Percentiles rank a stretch among this genome's conserved stretches.
phyloP scores from a whole-genome alignment of 2,113 vertebrate species.

The Gallinago undulata region DNA sequence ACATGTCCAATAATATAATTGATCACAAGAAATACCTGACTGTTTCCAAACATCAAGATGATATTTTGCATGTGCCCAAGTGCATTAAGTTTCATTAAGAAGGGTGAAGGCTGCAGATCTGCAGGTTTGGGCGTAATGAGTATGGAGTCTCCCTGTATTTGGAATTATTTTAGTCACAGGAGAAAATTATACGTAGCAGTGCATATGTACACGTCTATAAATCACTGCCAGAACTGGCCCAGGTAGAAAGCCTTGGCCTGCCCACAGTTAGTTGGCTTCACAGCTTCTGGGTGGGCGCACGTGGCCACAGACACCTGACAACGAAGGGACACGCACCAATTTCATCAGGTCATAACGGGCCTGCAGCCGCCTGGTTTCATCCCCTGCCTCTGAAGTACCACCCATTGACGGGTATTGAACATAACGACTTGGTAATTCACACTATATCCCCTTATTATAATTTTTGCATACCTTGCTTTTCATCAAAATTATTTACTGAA shows the following conservation, averaged over 20 bases:
- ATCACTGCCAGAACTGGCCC: not conserved
- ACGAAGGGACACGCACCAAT: not conserved
- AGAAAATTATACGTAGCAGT: not conserved
- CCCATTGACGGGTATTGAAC: constrained; percentile 21
- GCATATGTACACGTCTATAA: fast-evolving
- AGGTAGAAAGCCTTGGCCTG: not conserved
- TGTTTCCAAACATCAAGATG: not conserved
- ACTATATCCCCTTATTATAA: not conserved
- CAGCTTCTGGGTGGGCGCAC: not conserved
- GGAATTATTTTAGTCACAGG: not conserved
- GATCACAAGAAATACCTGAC: not conserved
- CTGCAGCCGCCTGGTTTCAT: not conserved
- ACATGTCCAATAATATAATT: not conserved
- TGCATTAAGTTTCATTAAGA: not conserved
- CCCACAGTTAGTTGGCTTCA: not conserved
- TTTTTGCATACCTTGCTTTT: constrained; percentile 49
- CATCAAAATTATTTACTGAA: constrained; percentile 58
- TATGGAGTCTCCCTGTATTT: not conserved
- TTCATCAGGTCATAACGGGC: not conserved
- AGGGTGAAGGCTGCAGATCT: not conserved
- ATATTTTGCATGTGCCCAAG: not conserved
- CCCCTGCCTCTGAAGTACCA: not conserved
- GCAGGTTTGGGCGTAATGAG: not conserved
- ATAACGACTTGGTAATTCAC: not conserved
- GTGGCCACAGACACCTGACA: not conserved